Conservation (phyloP, 2,888 invertebrate genomes). For the Torymus aiolomorphi region DNA sequence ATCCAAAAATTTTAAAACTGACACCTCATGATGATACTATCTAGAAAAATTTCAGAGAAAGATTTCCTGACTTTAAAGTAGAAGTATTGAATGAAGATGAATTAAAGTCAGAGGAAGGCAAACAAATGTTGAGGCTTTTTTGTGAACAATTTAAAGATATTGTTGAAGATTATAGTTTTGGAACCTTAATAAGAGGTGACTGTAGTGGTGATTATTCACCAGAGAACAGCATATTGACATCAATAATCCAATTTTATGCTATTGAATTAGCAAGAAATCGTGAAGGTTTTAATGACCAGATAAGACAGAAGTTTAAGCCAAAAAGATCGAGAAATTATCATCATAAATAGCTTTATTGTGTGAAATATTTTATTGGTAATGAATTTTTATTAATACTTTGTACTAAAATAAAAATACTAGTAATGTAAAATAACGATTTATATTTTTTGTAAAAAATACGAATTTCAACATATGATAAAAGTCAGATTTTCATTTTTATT, state of each 20-base stretch:
- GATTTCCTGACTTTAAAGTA: conserved; percentile 90
- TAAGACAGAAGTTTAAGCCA: conserved; percentile 75
- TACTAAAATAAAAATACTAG: no score
- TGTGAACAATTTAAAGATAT: conserved; percentile 92
- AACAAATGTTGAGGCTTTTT: conserved; percentile 93
- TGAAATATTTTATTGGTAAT: neutral
- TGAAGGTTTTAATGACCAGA: conserved; percentile 89
- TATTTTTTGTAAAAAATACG: no score
- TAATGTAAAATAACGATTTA: no score
- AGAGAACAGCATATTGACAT: conserved; percentile 91
- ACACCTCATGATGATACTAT: conserved; percentile 93
- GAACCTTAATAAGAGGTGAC: conserved; percentile 91
- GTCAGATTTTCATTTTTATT: no score
- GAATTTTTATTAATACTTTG: no score
- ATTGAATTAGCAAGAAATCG: conserved; percentile 97
- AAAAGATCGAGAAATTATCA: conserved; percentile 36
- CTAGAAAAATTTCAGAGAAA: conserved; percentile 88
- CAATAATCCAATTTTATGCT: conserved; percentile 96
- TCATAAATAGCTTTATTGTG: neutral
- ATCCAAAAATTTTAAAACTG: conserved; percentile 87
- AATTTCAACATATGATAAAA: no score
- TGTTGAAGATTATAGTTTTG: conserved; percentile 96
- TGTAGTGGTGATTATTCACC: conserved; percentile 89
- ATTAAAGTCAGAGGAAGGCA: conserved; percentile 89
- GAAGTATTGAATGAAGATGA: conserved; percentile 86